These are phyloP conservation scores for Geotrupes spiniger DNA, from an alignment of 2,888 invertebrate genomes.

Conservation along the genomic window DNA sequence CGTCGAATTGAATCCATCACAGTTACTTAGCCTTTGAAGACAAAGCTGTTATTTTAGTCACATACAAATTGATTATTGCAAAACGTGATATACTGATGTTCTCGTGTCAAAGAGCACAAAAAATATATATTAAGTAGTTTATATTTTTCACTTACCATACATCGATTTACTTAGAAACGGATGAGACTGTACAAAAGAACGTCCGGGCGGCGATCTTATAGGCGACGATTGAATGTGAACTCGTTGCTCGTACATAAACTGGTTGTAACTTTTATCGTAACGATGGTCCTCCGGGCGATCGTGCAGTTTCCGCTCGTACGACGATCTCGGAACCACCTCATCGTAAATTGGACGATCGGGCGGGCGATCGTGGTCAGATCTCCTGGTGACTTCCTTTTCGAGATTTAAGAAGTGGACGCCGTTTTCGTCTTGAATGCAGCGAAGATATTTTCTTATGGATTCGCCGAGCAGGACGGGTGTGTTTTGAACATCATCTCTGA, in stretches of 20 bases:
- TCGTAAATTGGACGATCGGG: conserved; percentile 4
- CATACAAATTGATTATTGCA: neutral
- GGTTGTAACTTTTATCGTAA: no score
- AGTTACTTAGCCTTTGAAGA: no score
- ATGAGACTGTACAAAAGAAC: conserved; percentile 17
- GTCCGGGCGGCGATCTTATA: conserved; percentile 15
- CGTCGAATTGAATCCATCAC: no score
- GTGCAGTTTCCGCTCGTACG: no score
- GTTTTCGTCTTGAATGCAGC: conserved; percentile 12
- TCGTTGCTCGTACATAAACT: no score
- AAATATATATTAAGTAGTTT: conserved; percentile 3
- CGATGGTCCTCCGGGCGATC: neutral
- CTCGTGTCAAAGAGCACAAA: conserved; percentile 14
- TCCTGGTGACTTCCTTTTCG: conserved; percentile 6
- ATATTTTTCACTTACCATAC: conserved; percentile 20
- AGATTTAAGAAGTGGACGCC: conserved; percentile 9
- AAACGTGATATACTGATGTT: neutral
- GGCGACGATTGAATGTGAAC: conserved; percentile 3
- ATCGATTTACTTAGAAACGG: conserved; percentile 18
- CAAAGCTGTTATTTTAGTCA: no score
- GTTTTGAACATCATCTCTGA: conserved; percentile 29
- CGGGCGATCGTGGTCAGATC: neutral
- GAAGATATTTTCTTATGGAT: conserved; percentile 9
- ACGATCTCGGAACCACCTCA: no score
- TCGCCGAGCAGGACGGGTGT: conserved; percentile 30